Base-by-base conservation (phyloP, 2,113 vertebrate genomes). In the Ovis canadensis region DNA sequence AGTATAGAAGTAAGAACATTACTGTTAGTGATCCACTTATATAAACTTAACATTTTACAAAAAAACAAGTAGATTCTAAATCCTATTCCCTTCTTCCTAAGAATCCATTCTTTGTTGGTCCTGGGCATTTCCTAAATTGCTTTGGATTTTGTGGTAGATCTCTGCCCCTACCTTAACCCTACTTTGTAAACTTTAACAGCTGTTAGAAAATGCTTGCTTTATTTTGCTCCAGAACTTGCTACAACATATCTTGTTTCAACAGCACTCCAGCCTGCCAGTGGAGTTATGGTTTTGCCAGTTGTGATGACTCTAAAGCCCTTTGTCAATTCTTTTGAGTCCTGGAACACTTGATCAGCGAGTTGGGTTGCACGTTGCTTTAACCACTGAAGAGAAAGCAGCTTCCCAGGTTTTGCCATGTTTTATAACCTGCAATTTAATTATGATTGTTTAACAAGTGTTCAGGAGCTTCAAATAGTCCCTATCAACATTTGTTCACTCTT, bases 201-300 rank as follows among this genome's bases (percentile, higher is more conserved):
- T 96, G 55, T 77, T 96, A 93, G 94, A 96, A 94, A 97, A 74
- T 52, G 87, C 43, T 92, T 90, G 21, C 81, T 96, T 96, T 78
- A 36, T 94, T 96, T 97, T 55, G 21, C 45, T 80, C n/a, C 74
- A 91, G 91, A 97, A 95, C 90, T 64, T 97, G 87, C 96, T 90
- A 52, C 23, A 87, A 74, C 96, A 29, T 96, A 97, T 97, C 93
- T 94, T 96, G 67, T 98, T 96, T 92, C 95, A 92, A 50, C 54
- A 96, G 29, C 45, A n/a, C 74, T 80, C 82, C 17, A 78, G 94
- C 55, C 77, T 96, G 95, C 86, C 97, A 84, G 10, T n/a, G 83
- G 62, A 94, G 71, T 77, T 94, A 93, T 60, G 55, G 45, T 91
- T 78, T 78, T 95, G 93, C 93, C 91, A 57, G 48, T 89, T 91